Conservation (phyloP, 2,888 invertebrate species). For the Azorinus chamasolen region DNA sequence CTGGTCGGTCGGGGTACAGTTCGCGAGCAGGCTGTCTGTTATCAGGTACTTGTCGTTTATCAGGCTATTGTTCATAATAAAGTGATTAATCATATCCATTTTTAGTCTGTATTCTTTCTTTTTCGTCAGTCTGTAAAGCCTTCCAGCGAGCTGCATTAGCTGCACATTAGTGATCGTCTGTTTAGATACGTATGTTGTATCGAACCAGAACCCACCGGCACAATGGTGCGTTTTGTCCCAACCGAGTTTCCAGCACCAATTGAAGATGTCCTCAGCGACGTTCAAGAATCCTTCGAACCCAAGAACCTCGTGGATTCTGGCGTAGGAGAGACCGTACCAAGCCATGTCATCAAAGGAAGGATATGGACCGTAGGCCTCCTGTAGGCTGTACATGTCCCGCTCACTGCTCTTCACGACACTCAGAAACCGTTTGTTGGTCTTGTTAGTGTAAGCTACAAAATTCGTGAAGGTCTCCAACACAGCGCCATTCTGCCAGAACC, state of each 20-base stretch:
- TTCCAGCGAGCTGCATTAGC: slow-evolving; percentile 62
- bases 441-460: slow-evolving; percentile 67
- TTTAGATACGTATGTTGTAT: slow-evolving; percentile 62
- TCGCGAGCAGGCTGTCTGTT: slow-evolving; percentile 50
- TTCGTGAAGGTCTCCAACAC: slow-evolving; percentile 69
- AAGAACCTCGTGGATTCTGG: slow-evolving; percentile 66
- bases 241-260: slow-evolving; percentile 72
- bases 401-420: slow-evolving; percentile 54
- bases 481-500: slow-evolving; percentile 77
- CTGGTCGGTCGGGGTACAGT: slow-evolving; percentile 51
- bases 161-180: slow-evolving; percentile 72
- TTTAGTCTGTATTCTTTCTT: slow-evolving; percentile 50
- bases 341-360: slow-evolving; percentile 76
- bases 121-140: slow-evolving; percentile 63
- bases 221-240: slow-evolving; percentile 67
- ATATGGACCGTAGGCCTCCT: slow-evolving; percentile 72
- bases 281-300: slow-evolving; percentile 58
- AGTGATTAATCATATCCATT: slow-evolving; percentile 60
- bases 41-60: slow-evolving; percentile 67
- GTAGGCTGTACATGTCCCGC: slow-evolving; percentile 63
- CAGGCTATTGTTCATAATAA: slow-evolving; percentile 61
- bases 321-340: slow-evolving; percentile 71
- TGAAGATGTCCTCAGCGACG: slow-evolving; percentile 62
- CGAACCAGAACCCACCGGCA: slow-evolving; percentile 72
- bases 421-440: slow-evolving; percentile 66